A percentile compares a stretch with the other conserved stretches of the same genome.
These are phyloP conservation scores for Selene dorsalis DNA, from an alignment of 2,797 vertebrate species.

Conservation along the genomic window DNA sequence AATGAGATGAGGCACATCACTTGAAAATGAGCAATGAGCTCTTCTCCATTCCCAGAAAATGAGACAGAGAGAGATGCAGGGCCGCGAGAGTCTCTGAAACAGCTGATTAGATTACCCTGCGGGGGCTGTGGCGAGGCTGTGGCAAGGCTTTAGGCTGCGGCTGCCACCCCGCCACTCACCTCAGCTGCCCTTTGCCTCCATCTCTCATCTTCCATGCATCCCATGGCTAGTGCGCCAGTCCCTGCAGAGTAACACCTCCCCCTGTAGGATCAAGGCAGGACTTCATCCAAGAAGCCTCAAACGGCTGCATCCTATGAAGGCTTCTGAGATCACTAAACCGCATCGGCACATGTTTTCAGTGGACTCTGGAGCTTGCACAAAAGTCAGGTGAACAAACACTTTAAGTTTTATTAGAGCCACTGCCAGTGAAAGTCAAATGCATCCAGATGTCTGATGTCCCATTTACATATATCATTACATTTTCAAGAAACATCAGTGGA, in stretches of 20 bases:
- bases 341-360: slow-evolving; percentile 13
- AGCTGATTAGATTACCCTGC: slow-evolving; percentile 78
- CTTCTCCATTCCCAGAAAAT: slow-evolving; percentile 45
- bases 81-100: slow-evolving; percentile 56
- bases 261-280: slow-evolving; percentile 66
- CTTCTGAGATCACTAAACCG: slow-evolving; percentile 29
- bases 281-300: slow-evolving; percentile 43
- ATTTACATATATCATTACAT: slow-evolving; percentile 5
- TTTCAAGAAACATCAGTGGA: slow-evolving; percentile 5
- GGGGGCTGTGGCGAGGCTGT: slow-evolving; percentile 62
- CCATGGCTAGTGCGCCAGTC: not conserved
- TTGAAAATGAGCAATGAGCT: slow-evolving; percentile 48
- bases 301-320: slow-evolving; percentile 17
- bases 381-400: slow-evolving; percentile 4
- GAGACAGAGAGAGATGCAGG: slow-evolving; percentile 27
- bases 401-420: not conserved
- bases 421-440: not conserved
- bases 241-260: slow-evolving; percentile 70
- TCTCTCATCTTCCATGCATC: slow-evolving; percentile 31
- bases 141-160: slow-evolving; percentile 66
- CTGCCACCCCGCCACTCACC: slow-evolving; percentile 75
- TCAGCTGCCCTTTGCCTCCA: slow-evolving; percentile 73
- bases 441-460: slow-evolving; percentile 2
- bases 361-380: slow-evolving; percentile 3
- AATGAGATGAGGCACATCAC: slow-evolving; percentile 47